Percentiles rank a stretch among this genome's conserved stretches.
Conservation (phyloP, 2,113 vertebrate species). For the Hemiprocne comata region DNA sequence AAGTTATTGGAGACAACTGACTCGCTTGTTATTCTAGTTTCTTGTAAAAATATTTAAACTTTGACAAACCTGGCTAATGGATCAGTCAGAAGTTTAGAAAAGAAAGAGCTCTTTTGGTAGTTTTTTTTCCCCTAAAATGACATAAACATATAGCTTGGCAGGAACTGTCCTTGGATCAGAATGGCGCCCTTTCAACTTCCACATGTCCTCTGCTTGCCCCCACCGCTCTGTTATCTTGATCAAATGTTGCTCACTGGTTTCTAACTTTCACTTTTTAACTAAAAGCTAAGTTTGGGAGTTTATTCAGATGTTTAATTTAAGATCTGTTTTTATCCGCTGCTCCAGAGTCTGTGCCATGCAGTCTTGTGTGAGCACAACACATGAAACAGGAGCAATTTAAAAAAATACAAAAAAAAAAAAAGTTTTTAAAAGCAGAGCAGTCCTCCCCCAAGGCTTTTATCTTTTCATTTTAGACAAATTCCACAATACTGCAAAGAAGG, state of each 20-base stretch:
- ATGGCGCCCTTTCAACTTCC: not conserved
- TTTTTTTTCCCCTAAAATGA: not conserved
- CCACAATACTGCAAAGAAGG: not conserved
- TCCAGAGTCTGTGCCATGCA: fast-evolving
- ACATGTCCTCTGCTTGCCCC: not conserved
- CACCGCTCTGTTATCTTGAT: not conserved
- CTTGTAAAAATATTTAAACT: not conserved
- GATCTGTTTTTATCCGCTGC: fast-evolving
- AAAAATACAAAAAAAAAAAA: not conserved
- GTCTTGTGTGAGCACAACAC: not conserved
- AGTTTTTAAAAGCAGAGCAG: not conserved
- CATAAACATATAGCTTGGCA: not conserved
- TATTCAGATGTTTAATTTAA: not conserved
- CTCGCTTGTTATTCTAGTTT: not conserved
- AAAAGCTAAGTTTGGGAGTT: not conserved
- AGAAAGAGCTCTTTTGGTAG: not conserved
- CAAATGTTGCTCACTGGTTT: not conserved
- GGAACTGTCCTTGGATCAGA: not conserved
- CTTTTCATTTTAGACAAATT: not conserved
- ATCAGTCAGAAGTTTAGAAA: not conserved
- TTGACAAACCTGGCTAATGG: not conserved
- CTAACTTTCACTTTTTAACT: not conserved
- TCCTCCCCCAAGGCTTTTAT: not conserved
- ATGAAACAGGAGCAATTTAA: not conserved
- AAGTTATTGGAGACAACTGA: not conserved